Evolutionary conservation across 1,140 invertebrate genomes (phyloP).

Genomic region (Microplitis mediator): DNA sequence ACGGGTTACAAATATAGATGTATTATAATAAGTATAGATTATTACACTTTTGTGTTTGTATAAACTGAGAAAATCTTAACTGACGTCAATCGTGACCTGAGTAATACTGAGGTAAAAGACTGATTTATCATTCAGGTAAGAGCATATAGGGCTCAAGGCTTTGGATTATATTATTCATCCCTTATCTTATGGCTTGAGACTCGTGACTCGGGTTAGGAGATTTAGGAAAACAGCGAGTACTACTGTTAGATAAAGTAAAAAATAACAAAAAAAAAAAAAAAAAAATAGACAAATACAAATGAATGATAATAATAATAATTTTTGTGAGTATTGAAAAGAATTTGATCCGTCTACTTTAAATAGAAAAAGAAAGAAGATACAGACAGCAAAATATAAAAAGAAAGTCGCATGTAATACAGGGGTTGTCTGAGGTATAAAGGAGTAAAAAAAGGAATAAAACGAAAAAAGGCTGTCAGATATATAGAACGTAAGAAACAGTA

Average conservation of each 20-base stretch:
- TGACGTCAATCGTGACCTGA: slow-evolving; percentile 53
- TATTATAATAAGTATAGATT: not conserved
- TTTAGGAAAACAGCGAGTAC: not conserved
- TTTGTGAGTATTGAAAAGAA: not conserved
- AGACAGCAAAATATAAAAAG: slow-evolving; percentile 16
- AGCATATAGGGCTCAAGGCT: slow-evolving; percentile 44
- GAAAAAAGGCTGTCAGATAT: slow-evolving; percentile 19
- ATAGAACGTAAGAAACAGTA: slow-evolving; percentile 14
- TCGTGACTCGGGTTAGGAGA: not conserved
- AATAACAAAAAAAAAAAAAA: not conserved
- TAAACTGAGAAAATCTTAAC: slow-evolving; percentile 28
- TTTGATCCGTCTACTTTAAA: slow-evolving; percentile 10
- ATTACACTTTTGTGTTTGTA: not conserved
- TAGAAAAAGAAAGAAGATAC: slow-evolving; percentile 31
- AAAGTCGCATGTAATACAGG: slow-evolving; percentile 10
- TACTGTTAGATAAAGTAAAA: not conserved
- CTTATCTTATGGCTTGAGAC: slow-evolving; percentile 41
- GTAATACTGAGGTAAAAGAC: slow-evolving; percentile 45
- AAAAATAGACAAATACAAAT: not conserved
- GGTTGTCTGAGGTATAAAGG: slow-evolving; percentile 4
- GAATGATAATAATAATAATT: not conserved
- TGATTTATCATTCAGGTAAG: slow-evolving; percentile 59
- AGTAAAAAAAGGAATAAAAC: slow-evolving; percentile 25
- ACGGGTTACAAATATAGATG: not conserved
- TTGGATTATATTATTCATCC: slow-evolving; percentile 58